phyloP scores from a whole-genome alignment of 2,888 invertebrate genomes.

The Artemia sinica region DNA sequence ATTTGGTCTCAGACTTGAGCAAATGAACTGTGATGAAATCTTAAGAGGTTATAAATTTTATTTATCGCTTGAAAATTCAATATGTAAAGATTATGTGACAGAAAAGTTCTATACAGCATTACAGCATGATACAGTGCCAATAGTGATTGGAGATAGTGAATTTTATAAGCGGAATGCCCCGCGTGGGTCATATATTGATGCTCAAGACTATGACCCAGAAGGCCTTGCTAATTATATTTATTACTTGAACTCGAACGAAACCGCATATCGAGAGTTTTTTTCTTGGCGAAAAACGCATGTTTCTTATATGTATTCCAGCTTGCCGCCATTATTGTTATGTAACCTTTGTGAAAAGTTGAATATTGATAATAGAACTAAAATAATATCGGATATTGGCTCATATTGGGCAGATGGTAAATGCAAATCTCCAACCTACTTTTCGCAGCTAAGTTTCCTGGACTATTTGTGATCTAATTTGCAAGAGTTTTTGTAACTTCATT shows the following conservation, averaged over 20 bases:
- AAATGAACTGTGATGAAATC: conserved; percentile 7
- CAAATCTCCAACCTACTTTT: conserved; percentile 1
- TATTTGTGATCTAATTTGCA: too few relatives aligned
- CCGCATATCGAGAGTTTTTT: neutral
- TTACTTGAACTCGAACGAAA: neutral
- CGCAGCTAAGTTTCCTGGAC: conserved; percentile 7
- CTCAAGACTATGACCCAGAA: neutral
- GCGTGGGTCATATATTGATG: neutral
- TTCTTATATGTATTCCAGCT: conserved; percentile 3
- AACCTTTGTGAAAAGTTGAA: neutral
- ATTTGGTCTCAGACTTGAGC: neutral
- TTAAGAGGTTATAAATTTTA: conserved; percentile 8
- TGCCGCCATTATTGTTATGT: neutral
- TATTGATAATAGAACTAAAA: neutral
- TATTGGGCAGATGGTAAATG: neutral
- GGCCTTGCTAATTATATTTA: neutral
- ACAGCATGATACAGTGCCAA: neutral
- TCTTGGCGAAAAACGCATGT: conserved; percentile 4
- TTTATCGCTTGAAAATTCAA: neutral
- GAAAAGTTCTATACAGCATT: conserved; percentile 4
- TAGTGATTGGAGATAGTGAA: neutral
- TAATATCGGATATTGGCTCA: neutral
- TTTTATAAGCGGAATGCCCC: neutral
- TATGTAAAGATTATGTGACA: conserved; percentile 1
- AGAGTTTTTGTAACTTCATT: too few relatives aligned